These are phyloP conservation scores for Leptinotarsa rubiginosa DNA, from an alignment of 2,888 invertebrate genomes.

Conservation along the genomic window DNA sequence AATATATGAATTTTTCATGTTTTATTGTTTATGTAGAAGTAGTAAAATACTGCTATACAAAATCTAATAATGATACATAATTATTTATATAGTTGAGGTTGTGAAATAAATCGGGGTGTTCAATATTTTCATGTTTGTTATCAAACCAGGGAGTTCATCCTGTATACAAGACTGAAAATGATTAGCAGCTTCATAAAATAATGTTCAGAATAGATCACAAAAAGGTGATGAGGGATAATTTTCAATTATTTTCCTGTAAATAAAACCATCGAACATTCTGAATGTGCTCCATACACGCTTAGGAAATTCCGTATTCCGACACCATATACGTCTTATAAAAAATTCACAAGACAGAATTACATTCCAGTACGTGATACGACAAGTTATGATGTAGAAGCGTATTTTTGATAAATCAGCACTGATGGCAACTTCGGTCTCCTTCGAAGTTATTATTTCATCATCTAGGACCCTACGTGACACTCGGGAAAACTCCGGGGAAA, in stretches of 20 bases:
- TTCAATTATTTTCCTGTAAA: neutral
- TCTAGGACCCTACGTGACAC: constrained; percentile 10
- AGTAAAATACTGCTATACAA: too few relatives aligned
- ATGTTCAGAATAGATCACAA: too few relatives aligned
- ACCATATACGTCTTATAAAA: constrained; percentile 37
- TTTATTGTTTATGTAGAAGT: too few relatives aligned
- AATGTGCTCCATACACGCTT: neutral
- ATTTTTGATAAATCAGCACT: constrained; percentile 41
- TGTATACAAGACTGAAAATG: too few relatives aligned
- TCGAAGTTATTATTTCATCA: constrained; percentile 20
- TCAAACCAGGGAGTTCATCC: too few relatives aligned
- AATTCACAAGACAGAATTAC: constrained; percentile 39
- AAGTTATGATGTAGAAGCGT: constrained; percentile 38
- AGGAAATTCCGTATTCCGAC: constrained; percentile 35
- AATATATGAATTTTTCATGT: too few relatives aligned
- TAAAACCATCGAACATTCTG: neutral
- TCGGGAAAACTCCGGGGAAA: constrained; percentile 1
- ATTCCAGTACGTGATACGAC: constrained; percentile 30
- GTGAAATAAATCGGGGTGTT: too few relatives aligned
- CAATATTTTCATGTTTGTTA: too few relatives aligned
- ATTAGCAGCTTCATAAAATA: too few relatives aligned
- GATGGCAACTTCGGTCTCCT: constrained; percentile 26
- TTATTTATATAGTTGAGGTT: too few relatives aligned
- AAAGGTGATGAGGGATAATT: too few relatives aligned
- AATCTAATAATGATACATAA: too few relatives aligned